Evolutionary conservation across 2,888 invertebrate species (phyloP).

Genomic region (Fragum fragum): DNA sequence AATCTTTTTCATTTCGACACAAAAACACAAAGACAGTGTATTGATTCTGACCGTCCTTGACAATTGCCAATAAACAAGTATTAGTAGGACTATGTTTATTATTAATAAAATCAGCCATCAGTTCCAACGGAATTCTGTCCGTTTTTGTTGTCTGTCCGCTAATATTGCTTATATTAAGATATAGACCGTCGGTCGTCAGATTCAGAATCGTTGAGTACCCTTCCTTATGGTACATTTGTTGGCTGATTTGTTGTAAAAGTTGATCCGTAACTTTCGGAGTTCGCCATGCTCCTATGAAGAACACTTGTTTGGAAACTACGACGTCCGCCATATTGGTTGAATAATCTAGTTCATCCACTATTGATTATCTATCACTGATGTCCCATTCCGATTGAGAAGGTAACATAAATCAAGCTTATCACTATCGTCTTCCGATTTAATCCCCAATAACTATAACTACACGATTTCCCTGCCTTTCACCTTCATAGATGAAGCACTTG

Average conservation of each 20-base stretch:
- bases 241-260: constrained; percentile 66
- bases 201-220: constrained; percentile 66
- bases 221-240: constrained; percentile 64
- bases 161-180: constrained; percentile 58
- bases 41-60: constrained; percentile 59
- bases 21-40: constrained; percentile 72
- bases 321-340: constrained; percentile 36
- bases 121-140: constrained; percentile 62
- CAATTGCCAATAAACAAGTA: constrained; percentile 70
- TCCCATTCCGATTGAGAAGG: not conserved
- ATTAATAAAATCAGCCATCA: constrained; percentile 70
- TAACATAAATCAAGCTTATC: not conserved
- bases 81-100: constrained; percentile 63
- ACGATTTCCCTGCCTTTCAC: not conserved
- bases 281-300: constrained; percentile 70
- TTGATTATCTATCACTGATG: not conserved
- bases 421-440: not conserved
- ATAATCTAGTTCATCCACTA: constrained; percentile 4
- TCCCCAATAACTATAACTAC: not conserved
- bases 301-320: constrained; percentile 54
- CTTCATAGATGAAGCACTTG: not conserved
- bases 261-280: constrained; percentile 70
- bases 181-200: constrained; percentile 65
- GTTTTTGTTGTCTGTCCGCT: constrained; percentile 45
- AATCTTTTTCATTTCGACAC: constrained; percentile 65